Conservation (phyloP, 2,888 invertebrate species). For the Polyommatus iphigenia region DNA sequence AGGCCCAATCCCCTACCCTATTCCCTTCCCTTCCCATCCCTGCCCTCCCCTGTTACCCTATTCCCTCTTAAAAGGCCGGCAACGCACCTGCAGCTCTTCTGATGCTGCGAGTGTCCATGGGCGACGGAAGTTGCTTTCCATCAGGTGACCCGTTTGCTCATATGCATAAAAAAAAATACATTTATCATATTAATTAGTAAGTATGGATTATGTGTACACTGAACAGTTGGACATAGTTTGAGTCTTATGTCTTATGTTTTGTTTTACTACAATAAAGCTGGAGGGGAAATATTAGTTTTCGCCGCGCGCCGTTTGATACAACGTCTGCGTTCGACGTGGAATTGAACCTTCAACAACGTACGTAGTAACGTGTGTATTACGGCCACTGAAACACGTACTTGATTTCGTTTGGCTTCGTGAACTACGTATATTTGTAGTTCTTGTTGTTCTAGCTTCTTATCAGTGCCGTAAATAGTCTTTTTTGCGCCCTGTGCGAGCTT, state of each 20-base stretch:
- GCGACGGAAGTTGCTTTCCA: no score
- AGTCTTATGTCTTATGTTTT: background rate
- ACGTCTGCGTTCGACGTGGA: constrained; percentile 17
- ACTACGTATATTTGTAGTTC: background rate
- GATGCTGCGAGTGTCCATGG: no score
- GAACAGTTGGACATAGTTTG: background rate
- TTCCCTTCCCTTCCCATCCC: no score
- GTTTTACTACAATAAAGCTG: background rate
- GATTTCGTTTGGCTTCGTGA: constrained; percentile 6
- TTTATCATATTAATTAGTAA: no score
- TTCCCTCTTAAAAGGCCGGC: no score
- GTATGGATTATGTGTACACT: background rate
- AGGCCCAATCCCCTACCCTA: no score
- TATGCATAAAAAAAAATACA: no score
- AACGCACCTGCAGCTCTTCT: no score
- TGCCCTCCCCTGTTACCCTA: no score
- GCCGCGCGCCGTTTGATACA: constrained; percentile 12
- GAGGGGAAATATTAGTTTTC: constrained; percentile 4
- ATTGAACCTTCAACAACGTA: constrained; percentile 5
- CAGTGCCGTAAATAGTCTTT: no score
- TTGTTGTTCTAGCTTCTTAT: background rate
- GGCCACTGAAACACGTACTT: constrained; percentile 4
- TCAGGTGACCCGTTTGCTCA: no score
- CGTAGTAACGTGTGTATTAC: constrained; percentile 2
- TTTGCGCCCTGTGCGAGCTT: no score